Percentiles rank a stretch among this genome's conserved stretches.
Conservation (phyloP, 2,797 vertebrate genomes). For the Neopelma chrysocephalum region DNA sequence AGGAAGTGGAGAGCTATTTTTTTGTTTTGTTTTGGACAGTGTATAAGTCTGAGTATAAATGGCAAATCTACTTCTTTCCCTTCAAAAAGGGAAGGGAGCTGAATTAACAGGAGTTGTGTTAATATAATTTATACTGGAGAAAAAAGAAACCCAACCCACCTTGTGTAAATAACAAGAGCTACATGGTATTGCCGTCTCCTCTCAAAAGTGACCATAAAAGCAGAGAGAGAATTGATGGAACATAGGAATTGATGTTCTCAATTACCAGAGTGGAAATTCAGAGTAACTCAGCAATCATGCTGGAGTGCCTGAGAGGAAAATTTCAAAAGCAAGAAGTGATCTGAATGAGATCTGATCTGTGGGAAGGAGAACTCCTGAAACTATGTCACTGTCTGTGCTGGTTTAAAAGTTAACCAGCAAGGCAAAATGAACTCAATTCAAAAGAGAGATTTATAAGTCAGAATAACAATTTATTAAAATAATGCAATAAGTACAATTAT, state of each 20-base stretch:
- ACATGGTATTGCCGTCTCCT: neutral
- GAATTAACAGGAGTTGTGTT: neutral
- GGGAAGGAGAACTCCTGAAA: neutral
- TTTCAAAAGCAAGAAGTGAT: neutral
- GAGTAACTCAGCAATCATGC: neutral
- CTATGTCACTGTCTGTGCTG: neutral
- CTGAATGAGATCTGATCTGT: neutral
- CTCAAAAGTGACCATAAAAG: neutral
- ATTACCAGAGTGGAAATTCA: neutral
- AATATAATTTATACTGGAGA: neutral
- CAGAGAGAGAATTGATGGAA: neutral
- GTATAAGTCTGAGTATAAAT: neutral
- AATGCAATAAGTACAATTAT: too few relatives aligned
- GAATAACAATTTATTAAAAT: too few relatives aligned
- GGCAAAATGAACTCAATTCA: too few relatives aligned
- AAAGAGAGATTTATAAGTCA: too few relatives aligned
- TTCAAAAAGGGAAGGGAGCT: neutral
- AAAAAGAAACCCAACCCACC: accelerated
- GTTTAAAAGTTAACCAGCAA: too few relatives aligned
- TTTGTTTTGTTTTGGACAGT: neutral
- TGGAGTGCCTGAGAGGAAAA: neutral
- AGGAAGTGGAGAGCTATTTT: neutral
- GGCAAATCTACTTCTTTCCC: neutral
- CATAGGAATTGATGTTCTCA: neutral
- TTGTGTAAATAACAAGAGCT: neutral